A percentile compares a stretch with the other conserved stretches of the same genome.
Evolutionary conservation across 1,140 invertebrate species (phyloP).

Genomic region (Drosophila jambulina): DNA sequence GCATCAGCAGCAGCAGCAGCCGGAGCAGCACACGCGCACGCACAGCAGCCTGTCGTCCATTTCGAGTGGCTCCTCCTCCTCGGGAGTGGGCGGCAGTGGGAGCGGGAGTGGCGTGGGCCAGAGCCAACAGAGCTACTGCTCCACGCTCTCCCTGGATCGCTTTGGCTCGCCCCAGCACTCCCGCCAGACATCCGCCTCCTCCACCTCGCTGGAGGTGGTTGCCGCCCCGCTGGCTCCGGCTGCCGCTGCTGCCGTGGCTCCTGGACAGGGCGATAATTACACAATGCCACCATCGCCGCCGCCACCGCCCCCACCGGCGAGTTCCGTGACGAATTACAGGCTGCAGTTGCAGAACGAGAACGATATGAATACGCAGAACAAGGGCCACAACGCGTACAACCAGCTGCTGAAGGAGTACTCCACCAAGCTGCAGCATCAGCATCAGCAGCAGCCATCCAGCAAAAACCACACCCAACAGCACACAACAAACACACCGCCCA

Average conservation of each 20-base stretch:
- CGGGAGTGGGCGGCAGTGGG: slow-evolving; percentile 59
- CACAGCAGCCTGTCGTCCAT: slow-evolving; percentile 76
- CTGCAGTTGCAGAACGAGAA: slow-evolving; percentile 55
- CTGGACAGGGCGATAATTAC: slow-evolving; percentile 58
- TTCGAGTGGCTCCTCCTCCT: slow-evolving; percentile 71
- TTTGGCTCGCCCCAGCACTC: slow-evolving; percentile 75
- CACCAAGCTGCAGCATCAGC: slow-evolving; percentile 68
- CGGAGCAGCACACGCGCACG: slow-evolving; percentile 66
- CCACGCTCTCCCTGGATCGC: slow-evolving; percentile 66
- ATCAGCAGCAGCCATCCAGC: slow-evolving; percentile 34
- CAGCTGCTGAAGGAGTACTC: slow-evolving; percentile 83
- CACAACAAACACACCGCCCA: slow-evolving; percentile 37
- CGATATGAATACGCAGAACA: slow-evolving; percentile 75
- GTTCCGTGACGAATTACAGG: slow-evolving; percentile 36
- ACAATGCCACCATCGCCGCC: slow-evolving; percentile 50
- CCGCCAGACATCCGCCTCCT: slow-evolving; percentile 73
- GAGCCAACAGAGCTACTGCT: slow-evolving; percentile 56
- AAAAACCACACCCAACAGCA: slow-evolving; percentile 27
- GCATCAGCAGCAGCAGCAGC: slow-evolving; percentile 30
- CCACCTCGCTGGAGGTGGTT: slow-evolving; percentile 63
- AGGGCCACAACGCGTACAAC: slow-evolving; percentile 77
- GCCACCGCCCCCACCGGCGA: slow-evolving; percentile 53
- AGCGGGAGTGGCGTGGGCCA: slow-evolving; percentile 56
- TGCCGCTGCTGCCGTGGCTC: slow-evolving; percentile 1
- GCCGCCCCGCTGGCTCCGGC: slow-evolving; percentile 5